Percentiles rank a stretch among this genome's conserved stretches.
Evolutionary conservation across 2,113 vertebrate species (phyloP).

Genomic region (Alligator mississippiensis): DNA sequence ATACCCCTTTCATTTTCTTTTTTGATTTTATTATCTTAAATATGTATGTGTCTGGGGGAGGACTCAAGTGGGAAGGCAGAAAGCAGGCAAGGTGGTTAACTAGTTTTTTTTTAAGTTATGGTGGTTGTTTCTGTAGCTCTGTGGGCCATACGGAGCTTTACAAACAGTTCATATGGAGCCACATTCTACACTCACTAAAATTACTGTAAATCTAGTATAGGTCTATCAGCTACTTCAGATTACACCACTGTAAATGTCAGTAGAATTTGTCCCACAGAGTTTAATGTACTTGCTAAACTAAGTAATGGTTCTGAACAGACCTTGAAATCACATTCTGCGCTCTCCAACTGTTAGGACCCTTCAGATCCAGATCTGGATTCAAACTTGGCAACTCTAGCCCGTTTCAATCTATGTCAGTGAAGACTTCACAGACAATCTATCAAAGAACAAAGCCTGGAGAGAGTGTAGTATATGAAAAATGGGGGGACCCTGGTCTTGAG

Average conservation of each 20-base stretch:
- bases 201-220: not conserved
- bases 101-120: not conserved
- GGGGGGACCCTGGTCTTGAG: constrained; percentile 43
- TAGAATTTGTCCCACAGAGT: not conserved
- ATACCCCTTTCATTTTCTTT: not conserved
- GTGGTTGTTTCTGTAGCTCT: constrained; percentile 39
- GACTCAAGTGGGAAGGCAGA: not conserved
- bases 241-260: not conserved
- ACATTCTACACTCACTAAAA: not conserved
- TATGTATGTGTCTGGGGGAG: not conserved
- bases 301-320: not conserved
- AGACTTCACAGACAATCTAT: not conserved
- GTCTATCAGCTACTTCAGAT: not conserved
- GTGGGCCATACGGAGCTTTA: not conserved
- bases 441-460: constrained; percentile 2
- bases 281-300: not conserved
- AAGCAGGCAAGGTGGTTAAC: not conserved
- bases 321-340: not conserved
- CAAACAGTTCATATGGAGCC: not conserved
- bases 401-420: not conserved
- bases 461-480: not conserved
- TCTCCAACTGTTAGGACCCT: not conserved
- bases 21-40: not conserved
- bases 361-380: not conserved
- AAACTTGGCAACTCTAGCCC: not conserved